Evolutionary conservation across 2,888 invertebrate species (phyloP).

Genomic region (Orthonevra nobilis): DNA sequence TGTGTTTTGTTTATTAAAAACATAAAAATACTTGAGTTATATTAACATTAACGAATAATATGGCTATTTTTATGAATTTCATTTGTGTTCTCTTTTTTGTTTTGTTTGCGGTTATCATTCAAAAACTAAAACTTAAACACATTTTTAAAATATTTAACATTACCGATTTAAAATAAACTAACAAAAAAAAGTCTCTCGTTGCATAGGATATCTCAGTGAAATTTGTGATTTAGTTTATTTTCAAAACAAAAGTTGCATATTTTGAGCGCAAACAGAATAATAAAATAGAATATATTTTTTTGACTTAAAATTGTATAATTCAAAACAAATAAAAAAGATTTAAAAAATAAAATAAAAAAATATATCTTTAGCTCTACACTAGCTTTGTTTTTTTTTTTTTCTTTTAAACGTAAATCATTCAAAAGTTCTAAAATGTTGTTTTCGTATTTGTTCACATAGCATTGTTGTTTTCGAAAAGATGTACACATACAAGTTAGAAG

Average conservation of each 20-base stretch:
- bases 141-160: conserved; percentile 26
- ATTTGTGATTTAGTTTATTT: conserved; percentile 34
- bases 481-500: conserved; percentile 44
- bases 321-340: conserved; percentile 22
- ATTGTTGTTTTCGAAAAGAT: conserved; percentile 36
- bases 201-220: conserved; percentile 67
- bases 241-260: too few relatives aligned
- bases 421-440: conserved; percentile 41
- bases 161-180: conserved; percentile 32
- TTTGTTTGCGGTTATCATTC: too few relatives aligned
- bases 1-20: conserved; percentile 53
- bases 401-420: conserved; percentile 47
- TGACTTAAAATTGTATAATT: conserved; percentile 56
- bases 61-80: conserved; percentile 61
- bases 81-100: conserved; percentile 19
- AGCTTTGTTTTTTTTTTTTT: conserved; percentile 42
- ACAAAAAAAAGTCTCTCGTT: conserved; percentile 64
- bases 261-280: conserved; percentile 45
- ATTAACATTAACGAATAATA: conserved; percentile 60
- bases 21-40: conserved; percentile 67
- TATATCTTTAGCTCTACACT: conserved; percentile 44
- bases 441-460: conserved; percentile 58
- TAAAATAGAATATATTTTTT: conserved; percentile 56
- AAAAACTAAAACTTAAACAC: conserved; percentile 48
- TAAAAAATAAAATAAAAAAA: conserved; percentile 36